phyloP scores from a whole-genome alignment of 2,888 invertebrate species.

The Drosophila quinaria region DNA sequence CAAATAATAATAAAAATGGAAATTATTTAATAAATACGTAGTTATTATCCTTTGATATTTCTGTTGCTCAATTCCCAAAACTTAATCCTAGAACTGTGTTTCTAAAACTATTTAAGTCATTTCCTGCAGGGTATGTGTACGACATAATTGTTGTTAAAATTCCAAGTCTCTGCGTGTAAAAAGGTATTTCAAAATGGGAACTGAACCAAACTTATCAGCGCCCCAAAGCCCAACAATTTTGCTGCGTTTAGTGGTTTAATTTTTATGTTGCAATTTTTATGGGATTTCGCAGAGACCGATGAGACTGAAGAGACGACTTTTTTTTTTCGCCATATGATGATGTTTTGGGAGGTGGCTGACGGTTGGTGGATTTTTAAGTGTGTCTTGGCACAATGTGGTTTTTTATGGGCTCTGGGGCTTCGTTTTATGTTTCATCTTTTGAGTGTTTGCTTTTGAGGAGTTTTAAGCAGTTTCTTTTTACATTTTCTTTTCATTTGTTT shows the following conservation, averaged over 20 bases:
- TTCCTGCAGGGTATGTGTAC: background rate
- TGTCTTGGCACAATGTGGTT: slow-evolving; percentile 73
- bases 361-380: slow-evolving; percentile 58
- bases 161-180: background rate
- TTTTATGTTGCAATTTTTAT: slow-evolving; percentile 75
- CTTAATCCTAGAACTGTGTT: too few species aligned
- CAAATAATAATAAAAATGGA: too few species aligned
- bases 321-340: background rate
- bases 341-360: slow-evolving; percentile 33
- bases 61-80: too few species aligned
- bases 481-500: slow-evolving; percentile 24
- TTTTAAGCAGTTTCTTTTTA: slow-evolving; percentile 55
- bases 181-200: slow-evolving; percentile 14
- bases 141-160: background rate
- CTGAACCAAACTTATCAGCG: slow-evolving; percentile 34
- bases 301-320: slow-evolving; percentile 4
- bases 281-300: slow-evolving; percentile 50
- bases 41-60: too few species aligned
- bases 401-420: slow-evolving; percentile 71
- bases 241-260: slow-evolving; percentile 79
- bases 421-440: slow-evolving; percentile 80
- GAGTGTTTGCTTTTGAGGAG: slow-evolving; percentile 53
- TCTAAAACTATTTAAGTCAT: too few species aligned
- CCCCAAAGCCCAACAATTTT: slow-evolving; percentile 54
- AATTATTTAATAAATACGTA: too few species aligned